Evolutionary conservation across 2,888 invertebrate genomes (phyloP).

Genomic region (Disparrhopalites patrizii): DNA sequence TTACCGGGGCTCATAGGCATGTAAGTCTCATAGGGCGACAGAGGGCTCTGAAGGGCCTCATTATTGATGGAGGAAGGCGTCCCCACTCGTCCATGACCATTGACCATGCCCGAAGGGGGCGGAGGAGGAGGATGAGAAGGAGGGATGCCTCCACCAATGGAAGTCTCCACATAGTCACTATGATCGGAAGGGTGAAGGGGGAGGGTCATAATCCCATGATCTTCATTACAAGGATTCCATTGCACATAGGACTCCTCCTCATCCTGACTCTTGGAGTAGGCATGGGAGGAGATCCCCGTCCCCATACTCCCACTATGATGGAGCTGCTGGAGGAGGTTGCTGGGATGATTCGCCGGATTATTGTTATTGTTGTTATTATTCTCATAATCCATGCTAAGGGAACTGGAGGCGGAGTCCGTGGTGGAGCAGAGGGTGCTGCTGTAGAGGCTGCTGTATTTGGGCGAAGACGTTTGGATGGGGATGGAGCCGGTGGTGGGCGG

Average conservation of each 20-base stretch:
- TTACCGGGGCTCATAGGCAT: constrained; percentile 58
- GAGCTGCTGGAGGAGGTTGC: too few species aligned
- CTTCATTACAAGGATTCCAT: constrained; percentile 41
- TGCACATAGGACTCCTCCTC: constrained; percentile 44
- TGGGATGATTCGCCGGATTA: too few species aligned
- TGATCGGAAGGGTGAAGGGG: constrained; percentile 38
- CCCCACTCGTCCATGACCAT: too few species aligned
- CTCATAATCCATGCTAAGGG: constrained; percentile 44
- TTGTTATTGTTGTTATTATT: constrained; percentile 41
- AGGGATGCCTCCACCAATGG: constrained; percentile 28
- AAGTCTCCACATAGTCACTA: constrained; percentile 44
- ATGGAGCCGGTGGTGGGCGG: constrained; percentile 42
- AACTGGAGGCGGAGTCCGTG: constrained; percentile 46
- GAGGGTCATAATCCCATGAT: constrained; percentile 36
- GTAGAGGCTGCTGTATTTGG: constrained; percentile 37
- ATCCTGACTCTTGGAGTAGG: constrained; percentile 43
- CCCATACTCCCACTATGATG: constrained; percentile 16
- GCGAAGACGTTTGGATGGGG: constrained; percentile 35
- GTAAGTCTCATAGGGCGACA: constrained; percentile 55
- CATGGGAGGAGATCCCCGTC: constrained; percentile 20
- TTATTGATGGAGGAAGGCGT: constrained; percentile 6
- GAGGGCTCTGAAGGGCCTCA: constrained; percentile 54
- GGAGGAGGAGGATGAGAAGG: too few species aligned
- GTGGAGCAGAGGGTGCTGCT: constrained; percentile 41
- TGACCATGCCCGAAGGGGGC: too few species aligned